A percentile compares a stretch with the other conserved stretches of the same genome.
Evolutionary conservation across 2,797 vertebrate species (phyloP).

Genomic region (Melanotaenia nigrans): DNA sequence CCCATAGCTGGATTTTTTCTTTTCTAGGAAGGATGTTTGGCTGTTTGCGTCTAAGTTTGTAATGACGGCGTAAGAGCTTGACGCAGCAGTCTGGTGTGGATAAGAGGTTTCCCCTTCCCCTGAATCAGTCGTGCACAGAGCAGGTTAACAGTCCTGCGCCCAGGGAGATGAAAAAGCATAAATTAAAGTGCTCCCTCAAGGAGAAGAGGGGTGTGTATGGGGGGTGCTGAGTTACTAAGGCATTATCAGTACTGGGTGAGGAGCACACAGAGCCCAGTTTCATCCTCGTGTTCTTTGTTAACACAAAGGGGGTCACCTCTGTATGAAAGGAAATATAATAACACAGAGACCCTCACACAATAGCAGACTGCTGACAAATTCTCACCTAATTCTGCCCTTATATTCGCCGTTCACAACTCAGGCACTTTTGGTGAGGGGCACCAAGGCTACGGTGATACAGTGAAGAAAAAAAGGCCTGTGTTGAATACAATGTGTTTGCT

Average conservation of each 20-base stretch:
- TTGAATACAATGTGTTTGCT: conserved; percentile 66
- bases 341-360: conserved; percentile 75
- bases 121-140: conserved; percentile 75
- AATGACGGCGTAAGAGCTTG: conserved; percentile 62
- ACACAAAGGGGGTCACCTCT: conserved; percentile 85
- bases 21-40: conserved; percentile 13
- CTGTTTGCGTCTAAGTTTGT: conserved; percentile 49
- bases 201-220: conserved; percentile 56
- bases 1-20: not conserved
- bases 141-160: conserved; percentile 78
- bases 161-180: conserved; percentile 84
- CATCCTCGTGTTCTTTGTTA: conserved; percentile 84
- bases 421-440: conserved; percentile 54
- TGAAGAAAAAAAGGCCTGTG: conserved; percentile 31
- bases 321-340: conserved; percentile 81
- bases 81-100: conserved; percentile 79
- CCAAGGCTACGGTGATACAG: conserved; percentile 55
- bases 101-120: conserved; percentile 71
- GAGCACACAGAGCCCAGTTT: conserved; percentile 81
- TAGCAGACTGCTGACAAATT: conserved; percentile 79
- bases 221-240: conserved; percentile 70
- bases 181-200: conserved; percentile 83
- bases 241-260: conserved; percentile 79
- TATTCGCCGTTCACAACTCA: conserved; percentile 63
- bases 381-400: conserved; percentile 75